Conservation (phyloP, 2,113 vertebrate species). For the Trichechus manatus region DNA sequence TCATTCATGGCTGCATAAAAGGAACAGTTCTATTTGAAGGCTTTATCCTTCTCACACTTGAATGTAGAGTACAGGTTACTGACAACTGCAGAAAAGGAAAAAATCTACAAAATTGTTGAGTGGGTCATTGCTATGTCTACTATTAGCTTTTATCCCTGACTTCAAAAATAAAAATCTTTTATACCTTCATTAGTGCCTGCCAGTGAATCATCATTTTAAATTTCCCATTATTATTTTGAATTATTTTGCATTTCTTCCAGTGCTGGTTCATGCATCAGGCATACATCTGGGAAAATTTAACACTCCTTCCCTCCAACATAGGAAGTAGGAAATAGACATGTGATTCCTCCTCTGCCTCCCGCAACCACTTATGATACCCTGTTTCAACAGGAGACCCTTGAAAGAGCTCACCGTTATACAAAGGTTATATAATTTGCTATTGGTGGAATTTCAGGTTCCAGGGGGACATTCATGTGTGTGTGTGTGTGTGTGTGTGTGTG, state of each 20-base stretch:
- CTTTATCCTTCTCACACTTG: neutral
- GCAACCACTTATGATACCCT: neutral
- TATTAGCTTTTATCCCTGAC: neutral
- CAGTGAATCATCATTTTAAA: constrained; percentile 30
- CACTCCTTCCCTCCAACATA: neutral
- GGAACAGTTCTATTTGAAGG: neutral
- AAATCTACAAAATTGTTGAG: neutral
- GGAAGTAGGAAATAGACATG: neutral
- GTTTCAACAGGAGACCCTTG: neutral
- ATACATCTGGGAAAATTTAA: neutral
- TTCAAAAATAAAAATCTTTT: neutral
- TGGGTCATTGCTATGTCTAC: neutral
- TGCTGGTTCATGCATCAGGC: neutral
- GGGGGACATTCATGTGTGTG: neutral
- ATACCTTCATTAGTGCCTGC: neutral
- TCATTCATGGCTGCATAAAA: neutral
- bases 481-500: neutral
- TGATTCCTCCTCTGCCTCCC: neutral
- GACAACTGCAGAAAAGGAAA: neutral
- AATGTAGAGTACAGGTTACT: neutral
- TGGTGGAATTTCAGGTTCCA: neutral
- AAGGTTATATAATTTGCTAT: neutral
- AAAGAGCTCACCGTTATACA: neutral
- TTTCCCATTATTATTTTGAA: neutral
- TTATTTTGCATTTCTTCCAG: neutral